These are phyloP conservation scores for Varanus komodoensis DNA, from an alignment of 2,113 vertebrate genomes.

Conservation along the genomic window DNA sequence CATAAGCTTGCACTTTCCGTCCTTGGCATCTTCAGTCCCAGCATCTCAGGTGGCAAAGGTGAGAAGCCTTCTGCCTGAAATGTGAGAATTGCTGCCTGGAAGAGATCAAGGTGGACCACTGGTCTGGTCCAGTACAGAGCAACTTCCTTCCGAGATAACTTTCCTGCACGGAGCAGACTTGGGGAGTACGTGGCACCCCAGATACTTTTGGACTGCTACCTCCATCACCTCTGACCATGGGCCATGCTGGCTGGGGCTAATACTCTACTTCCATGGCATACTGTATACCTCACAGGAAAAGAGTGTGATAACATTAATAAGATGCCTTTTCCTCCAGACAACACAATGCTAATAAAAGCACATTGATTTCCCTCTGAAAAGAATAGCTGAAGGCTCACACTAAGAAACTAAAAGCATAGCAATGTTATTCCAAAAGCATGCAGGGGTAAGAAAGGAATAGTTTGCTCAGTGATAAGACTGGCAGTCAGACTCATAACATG, in stretches of 20 bases:
- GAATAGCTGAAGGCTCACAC: constrained; percentile 46
- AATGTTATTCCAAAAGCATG: neutral
- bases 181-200: too few species aligned
- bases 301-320: constrained; percentile 11
- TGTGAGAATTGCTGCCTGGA: neutral
- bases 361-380: constrained; percentile 44
- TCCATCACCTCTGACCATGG: neutral
- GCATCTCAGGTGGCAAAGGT: neutral
- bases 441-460: neutral
- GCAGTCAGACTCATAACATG: neutral
- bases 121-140: neutral
- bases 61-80: neutral
- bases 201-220: too few species aligned
- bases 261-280: too few species aligned
- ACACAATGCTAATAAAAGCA: constrained; percentile 1
- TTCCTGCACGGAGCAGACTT: neutral
- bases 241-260: neutral
- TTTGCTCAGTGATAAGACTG: neutral
- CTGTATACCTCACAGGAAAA: neutral
- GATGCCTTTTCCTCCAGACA: neutral
- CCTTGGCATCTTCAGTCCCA: neutral
- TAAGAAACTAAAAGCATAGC: neutral
- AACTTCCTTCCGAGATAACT: neutral
- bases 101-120: neutral
- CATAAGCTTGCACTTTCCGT: neutral